A percentile compares a stretch with the other conserved stretches of the same genome.
Conservation (phyloP, 2,113 vertebrate genomes). For the Patagioenas fasciata region DNA sequence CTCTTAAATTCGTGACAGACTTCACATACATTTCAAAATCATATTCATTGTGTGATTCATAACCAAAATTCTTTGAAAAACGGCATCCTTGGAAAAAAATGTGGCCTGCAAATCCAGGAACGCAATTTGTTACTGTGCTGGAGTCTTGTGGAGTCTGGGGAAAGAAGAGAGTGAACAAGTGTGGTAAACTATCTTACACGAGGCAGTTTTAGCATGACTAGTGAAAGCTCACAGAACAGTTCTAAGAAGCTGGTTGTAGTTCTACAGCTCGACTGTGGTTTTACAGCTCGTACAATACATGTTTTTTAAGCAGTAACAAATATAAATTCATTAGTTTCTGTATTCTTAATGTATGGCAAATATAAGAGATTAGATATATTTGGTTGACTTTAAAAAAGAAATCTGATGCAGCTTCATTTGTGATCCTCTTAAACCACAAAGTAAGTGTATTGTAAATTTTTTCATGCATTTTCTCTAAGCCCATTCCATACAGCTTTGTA, state of each 20-base stretch:
- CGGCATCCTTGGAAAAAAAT: background rate
- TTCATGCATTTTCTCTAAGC: background rate
- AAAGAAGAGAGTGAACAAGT: background rate
- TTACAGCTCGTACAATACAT: background rate
- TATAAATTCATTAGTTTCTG: accelerated
- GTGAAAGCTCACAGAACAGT: background rate
- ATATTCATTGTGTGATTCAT: background rate
- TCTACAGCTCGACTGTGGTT: background rate
- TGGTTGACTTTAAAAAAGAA: background rate
- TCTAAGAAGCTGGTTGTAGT: background rate
- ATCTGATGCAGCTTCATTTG: background rate
- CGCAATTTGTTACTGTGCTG: background rate
- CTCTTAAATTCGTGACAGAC: background rate
- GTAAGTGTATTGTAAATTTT: background rate
- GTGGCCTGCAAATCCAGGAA: background rate
- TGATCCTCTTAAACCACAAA: background rate
- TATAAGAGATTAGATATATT: background rate
- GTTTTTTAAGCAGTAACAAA: background rate
- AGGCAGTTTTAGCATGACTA: background rate
- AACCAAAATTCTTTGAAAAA: background rate
- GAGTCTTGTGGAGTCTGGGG: background rate
- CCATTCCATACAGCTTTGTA: background rate
- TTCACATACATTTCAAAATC: background rate
- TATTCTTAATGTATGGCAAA: background rate
- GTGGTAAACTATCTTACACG: background rate